Evolutionary conservation across 2,888 invertebrate genomes (phyloP).

Genomic region (Drosophila antonietae): DNA sequence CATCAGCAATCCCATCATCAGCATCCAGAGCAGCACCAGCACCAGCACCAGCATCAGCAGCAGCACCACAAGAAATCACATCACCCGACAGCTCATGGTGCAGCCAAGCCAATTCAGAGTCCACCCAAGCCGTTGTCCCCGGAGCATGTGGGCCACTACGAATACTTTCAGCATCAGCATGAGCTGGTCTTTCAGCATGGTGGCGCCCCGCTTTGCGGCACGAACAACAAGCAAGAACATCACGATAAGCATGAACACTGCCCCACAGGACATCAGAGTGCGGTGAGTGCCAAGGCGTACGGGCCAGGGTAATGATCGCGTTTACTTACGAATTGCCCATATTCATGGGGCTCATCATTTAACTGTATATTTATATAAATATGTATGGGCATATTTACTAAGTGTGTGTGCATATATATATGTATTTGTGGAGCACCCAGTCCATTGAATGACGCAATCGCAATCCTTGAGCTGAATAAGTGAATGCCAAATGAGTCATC

Average conservation of each 20-base stretch:
- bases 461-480: conserved; percentile 61
- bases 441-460: conserved; percentile 61
- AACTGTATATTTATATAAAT: background rate
- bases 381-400: background rate
- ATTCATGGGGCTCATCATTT: background rate
- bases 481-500: conserved; percentile 69
- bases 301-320: conserved; percentile 12
- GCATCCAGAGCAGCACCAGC: conserved; percentile 45
- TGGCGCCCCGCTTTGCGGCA: conserved; percentile 34
- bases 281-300: conserved; percentile 73
- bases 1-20: conserved; percentile 43
- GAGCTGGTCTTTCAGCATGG: conserved; percentile 58
- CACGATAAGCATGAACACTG: conserved; percentile 80
- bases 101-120: conserved; percentile 68
- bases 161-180: conserved; percentile 72
- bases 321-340: conserved; percentile 2
- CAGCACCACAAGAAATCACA: conserved; percentile 54
- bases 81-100: conserved; percentile 62
- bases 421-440: conserved; percentile 9
- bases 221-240: conserved; percentile 39
- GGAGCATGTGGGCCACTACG: conserved; percentile 71
- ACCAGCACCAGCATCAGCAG: conserved; percentile 38
- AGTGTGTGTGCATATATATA: background rate
- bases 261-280: conserved; percentile 81
- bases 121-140: conserved; percentile 75